Percentiles rank a stretch among this genome's conserved stretches.
Conservation (phyloP, 2,113 vertebrate genomes). For the Choloepus hoffmanni region DNA sequence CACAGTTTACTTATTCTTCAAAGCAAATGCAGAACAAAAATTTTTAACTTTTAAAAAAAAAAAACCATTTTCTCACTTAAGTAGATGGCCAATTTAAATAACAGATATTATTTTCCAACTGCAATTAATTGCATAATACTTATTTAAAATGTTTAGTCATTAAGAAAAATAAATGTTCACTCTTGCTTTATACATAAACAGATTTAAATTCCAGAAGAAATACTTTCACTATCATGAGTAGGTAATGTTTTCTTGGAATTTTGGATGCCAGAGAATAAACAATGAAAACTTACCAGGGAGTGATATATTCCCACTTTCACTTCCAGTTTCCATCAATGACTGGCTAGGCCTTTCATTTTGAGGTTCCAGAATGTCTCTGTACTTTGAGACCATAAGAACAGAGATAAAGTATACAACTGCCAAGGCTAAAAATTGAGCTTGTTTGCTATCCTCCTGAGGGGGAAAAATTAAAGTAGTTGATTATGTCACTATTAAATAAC, state of each 20-base stretch:
- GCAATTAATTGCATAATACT: conserved; percentile 16
- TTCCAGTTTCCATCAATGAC: conserved; percentile 88
- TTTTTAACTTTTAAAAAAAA: neutral
- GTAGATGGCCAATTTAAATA: conserved; percentile 29
- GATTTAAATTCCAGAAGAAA: conserved; percentile 42
- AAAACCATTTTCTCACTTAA: conserved; percentile 21
- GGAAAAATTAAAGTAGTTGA: conserved; percentile 60
- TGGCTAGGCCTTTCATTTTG: conserved; percentile 93
- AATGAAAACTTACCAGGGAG: conserved; percentile 73
- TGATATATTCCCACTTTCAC: conserved; percentile 74
- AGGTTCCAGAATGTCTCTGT: conserved; percentile 98
- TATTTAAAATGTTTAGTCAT: conserved; percentile 8
- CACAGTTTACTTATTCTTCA: conserved; percentile 1
- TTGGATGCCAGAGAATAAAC: conserved; percentile 12
- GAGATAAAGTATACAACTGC: conserved; percentile 99
- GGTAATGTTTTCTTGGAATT: neutral
- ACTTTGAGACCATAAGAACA: conserved; percentile 99
- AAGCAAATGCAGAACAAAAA: conserved; percentile 51
- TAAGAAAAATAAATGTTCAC: neutral
- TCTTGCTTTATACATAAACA: neutral
- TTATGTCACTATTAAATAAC: neutral
- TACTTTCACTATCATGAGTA: neutral
- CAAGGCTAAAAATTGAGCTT: conserved; percentile 98
- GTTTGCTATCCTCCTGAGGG: conserved; percentile 97
- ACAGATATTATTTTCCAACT: neutral